Evolutionary conservation across 2,888 invertebrate species (phyloP), one percentile per base, ranked within the genome.

Genomic region (Ochropacha duplaris): DNA sequence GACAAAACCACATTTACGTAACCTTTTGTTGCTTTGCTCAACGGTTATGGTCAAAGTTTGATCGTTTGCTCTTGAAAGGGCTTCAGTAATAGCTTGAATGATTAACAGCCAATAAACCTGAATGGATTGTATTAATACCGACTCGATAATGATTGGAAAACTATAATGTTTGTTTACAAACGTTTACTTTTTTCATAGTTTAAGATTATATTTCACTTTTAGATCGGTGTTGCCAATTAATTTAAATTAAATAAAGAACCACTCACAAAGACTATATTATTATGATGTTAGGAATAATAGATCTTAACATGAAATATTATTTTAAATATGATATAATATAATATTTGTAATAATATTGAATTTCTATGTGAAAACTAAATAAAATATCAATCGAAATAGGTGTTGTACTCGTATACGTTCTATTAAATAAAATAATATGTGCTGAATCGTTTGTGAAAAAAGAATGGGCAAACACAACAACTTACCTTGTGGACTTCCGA

Each of bases 21-120:
- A 64, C 67, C 73, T 79, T n/a, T 77, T 75, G 71, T 71, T 64
- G 36, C 52, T 49, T 66, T 58, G 61, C 58, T 73, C 78, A 78
- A 76, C 71, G 65, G 72, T 86, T 81, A 88, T 83, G 72, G 77
- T 61, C 65, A 68, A 88, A 88, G 68, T 88, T 87, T 66, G 78
- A 79, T 78, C 80, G 76, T 84, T 82, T 67, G 57, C 57, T 57
- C 66, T 58, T 61, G 61, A 70, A 68, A 64, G 69, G 65, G 70
- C 69, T 62, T 65, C 65, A 62, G 57, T 67, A 71, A 76, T 74
- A 59, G 71, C 68, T 69, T 74, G 63, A 69, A 76, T 83, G 83
- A 84, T 84, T 78, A 86, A 83, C 83, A 81, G 81, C 72, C 80
- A 74, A 83, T 81, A 79, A 80, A 75, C 68, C 70, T 72, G 71